Conservation (phyloP, 1,140 invertebrate genomes). For the Galleria mellonella region DNA sequence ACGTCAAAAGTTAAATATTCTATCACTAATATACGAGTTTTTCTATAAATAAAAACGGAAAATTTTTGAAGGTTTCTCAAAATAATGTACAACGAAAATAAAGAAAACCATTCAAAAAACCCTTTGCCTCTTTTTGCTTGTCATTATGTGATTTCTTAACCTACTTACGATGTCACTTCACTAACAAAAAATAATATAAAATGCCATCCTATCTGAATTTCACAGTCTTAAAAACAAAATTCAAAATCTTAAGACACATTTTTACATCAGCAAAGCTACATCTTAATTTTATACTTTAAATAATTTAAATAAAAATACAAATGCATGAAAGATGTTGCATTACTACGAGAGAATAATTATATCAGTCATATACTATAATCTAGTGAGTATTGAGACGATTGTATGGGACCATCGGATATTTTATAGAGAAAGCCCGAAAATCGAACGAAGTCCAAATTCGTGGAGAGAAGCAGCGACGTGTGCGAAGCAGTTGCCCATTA, state of each 20-base stretch:
- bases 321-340: slow-evolving; percentile 62
- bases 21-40: slow-evolving; percentile 27
- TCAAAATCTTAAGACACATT: background rate
- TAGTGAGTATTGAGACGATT: slow-evolving; percentile 62
- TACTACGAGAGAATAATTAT: slow-evolving; percentile 32
- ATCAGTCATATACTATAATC: slow-evolving; percentile 53
- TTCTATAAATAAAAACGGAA: slow-evolving; percentile 39
- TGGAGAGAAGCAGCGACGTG: slow-evolving; percentile 2
- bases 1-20: slow-evolving; percentile 21
- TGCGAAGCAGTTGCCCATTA: background rate
- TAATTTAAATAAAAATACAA: slow-evolving; percentile 54
- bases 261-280: slow-evolving; percentile 33
- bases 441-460: background rate
- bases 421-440: background rate
- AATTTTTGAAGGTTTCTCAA: slow-evolving; percentile 59
- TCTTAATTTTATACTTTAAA: slow-evolving; percentile 35
- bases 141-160: slow-evolving; percentile 28
- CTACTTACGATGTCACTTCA: slow-evolving; percentile 30
- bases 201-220: background rate
- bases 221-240: background rate
- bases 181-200: slow-evolving; percentile 19
- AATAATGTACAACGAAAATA: slow-evolving; percentile 53
- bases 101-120: slow-evolving; percentile 64
- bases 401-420: slow-evolving; percentile 6
- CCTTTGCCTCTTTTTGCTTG: slow-evolving; percentile 69